phyloP scores from a whole-genome alignment of 1,140 invertebrate genomes.

The Sycophaga agraensis region DNA sequence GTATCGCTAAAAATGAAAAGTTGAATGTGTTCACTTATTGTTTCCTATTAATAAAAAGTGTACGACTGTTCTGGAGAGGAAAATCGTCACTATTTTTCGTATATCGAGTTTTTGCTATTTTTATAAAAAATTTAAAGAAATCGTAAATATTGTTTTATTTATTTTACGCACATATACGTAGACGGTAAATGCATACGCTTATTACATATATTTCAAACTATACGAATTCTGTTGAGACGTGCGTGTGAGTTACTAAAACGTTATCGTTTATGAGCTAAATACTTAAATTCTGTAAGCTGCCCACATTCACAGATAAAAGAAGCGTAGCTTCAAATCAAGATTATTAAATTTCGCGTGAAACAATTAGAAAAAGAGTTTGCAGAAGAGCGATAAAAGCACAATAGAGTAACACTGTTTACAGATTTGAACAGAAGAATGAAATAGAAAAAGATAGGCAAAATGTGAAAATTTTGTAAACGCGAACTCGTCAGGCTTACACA shows the following conservation, averaged over 20 bases:
- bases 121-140: constrained; percentile 24
- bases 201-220: constrained; percentile 17
- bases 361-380: not conserved
- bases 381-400: not conserved
- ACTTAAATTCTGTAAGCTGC: not conserved
- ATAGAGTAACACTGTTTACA: no score
- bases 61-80: not conserved
- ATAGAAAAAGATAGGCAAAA: not conserved
- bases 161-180: constrained; percentile 21
- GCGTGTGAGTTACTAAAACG: not conserved
- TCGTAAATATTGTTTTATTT: constrained; percentile 8
- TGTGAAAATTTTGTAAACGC: constrained; percentile 22
- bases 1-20: constrained; percentile 14
- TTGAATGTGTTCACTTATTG: constrained; percentile 26
- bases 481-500: constrained; percentile 30
- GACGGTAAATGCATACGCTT: constrained; percentile 18
- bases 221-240: constrained; percentile 12
- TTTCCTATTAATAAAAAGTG: constrained; percentile 6
- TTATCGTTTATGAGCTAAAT: constrained; percentile 7
- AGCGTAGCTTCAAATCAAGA: not conserved
- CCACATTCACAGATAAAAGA: not conserved
- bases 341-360: not conserved
- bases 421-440: no score
- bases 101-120: constrained; percentile 29
- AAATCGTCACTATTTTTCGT: constrained; percentile 23